A percentile compares a stretch with the other conserved stretches of the same genome.
phyloP scores from a whole-genome alignment of 2,888 invertebrate species.

The Cataglyphis altisquamis region DNA sequence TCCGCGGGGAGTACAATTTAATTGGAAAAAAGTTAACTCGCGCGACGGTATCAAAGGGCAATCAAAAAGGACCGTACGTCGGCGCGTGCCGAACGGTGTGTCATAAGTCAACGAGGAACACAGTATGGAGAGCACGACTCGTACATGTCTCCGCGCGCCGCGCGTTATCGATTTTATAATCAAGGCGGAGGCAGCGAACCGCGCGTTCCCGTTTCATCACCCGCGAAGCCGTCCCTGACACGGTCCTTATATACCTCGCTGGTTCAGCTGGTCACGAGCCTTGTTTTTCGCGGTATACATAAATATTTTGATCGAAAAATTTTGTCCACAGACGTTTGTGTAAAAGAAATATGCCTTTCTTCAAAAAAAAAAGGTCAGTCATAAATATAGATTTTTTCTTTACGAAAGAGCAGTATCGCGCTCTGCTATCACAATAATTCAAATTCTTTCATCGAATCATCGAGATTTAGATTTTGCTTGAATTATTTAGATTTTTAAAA shows the following conservation, averaged over 20 bases:
- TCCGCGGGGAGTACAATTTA: conserved; percentile 34
- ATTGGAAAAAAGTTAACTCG: conserved; percentile 57
- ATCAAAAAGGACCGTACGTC: conserved; percentile 44
- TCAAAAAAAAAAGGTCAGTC: not conserved
- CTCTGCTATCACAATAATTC: not conserved
- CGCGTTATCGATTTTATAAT: conserved; percentile 71
- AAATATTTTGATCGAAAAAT: conserved; percentile 21
- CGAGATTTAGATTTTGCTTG: too few species aligned
- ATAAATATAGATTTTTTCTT: conserved; percentile 14
- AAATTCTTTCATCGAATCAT: too few species aligned
- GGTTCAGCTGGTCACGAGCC: conserved; percentile 39
- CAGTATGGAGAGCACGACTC: conserved; percentile 36
- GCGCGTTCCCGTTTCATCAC: conserved; percentile 46
- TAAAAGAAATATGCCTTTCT: not conserved
- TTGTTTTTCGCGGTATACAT: conserved; percentile 6
- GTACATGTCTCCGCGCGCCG: conserved; percentile 22
- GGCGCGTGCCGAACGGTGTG: conserved; percentile 46
- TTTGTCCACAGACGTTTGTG: not conserved
- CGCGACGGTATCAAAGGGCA: conserved; percentile 50
- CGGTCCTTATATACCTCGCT: conserved; percentile 35
- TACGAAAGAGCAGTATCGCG: not conserved
- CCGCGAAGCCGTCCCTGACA: conserved; percentile 57
- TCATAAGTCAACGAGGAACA: conserved; percentile 55
- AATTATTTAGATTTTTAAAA: too few species aligned
- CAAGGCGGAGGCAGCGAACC: conserved; percentile 60